Evolutionary conservation across 2,797 vertebrate genomes (phyloP), one percentile per base, ranked within the genome.

Genomic region (Aselliscus stoliczkanus): DNA sequence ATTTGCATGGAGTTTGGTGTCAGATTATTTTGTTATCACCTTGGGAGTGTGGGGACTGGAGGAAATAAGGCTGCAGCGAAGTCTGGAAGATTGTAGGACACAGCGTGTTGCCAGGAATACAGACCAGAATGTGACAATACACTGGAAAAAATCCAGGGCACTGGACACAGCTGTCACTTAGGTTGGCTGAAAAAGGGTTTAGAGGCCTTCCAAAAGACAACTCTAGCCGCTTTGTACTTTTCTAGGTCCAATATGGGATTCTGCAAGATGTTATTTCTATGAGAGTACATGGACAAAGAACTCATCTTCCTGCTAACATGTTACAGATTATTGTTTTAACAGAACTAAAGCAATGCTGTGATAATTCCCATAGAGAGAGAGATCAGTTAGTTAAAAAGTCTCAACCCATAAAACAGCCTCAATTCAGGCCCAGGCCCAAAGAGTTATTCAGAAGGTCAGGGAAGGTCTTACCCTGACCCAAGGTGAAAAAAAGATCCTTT

Each of bases 231-330:
- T 18, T 65, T 79, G 39, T 54, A 88, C 56, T 88, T 88, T 93
- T 64, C 52, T 72, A 67, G 20, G 25, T 86, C 21, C 39, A 94
- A 37, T 50, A 50, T 75, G 21, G 56, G 20, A 10, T 4, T 34
- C 31, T 91, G 20, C 17, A 44, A n/a, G 47, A 92, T 5, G 12
- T 93, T 94, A 86, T 82, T 96, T 93, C 90, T 83, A 47, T 73
- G 15, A 95, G 14, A 70, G 15, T 4, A 75, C 56, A 29, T 83
- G 31, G 52, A 44, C 80, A 91, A 67, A 14, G 11, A 25, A 88
- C 77, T 80, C 3, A 27, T 94, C 23, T 2, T 91, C 34, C 70
- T 93, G 20, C 65, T 85, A 82, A 77, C 44, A 87, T 73, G 27
- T 77, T 90, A 37, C 58, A 89, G 37, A 17, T 88, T 86, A 70